These are phyloP conservation scores for Syngnathus typhle DNA, from an alignment of 2,113 vertebrate genomes.

Conservation along the genomic window DNA sequence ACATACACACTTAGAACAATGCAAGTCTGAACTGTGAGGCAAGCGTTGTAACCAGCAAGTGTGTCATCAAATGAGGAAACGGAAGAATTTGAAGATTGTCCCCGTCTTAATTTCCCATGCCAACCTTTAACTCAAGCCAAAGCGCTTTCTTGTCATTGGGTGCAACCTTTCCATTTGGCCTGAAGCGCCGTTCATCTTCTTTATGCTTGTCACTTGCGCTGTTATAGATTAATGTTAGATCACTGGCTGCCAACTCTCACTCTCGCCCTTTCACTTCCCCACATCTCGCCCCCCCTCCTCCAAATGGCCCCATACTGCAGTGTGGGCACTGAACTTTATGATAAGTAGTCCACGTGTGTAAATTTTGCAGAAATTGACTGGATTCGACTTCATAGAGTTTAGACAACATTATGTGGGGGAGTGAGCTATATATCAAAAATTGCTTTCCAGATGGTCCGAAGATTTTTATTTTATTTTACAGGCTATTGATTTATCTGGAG, in stretches of 20 bases:
- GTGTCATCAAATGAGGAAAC: background rate
- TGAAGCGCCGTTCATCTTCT: slow-evolving; percentile 43
- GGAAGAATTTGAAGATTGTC: slow-evolving; percentile 27
- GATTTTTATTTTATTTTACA: too few relatives aligned
- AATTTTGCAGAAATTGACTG: background rate
- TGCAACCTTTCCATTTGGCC: slow-evolving; percentile 62
- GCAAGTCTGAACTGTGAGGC: background rate
- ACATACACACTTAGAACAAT: background rate
- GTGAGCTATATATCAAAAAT: background rate
- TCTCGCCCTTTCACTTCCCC: background rate
- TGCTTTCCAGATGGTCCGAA: too few relatives aligned
- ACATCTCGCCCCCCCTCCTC: background rate
- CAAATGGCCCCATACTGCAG: slow-evolving; percentile 31
- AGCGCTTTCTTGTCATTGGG: slow-evolving; percentile 37
- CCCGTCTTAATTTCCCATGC: slow-evolving; percentile 30
- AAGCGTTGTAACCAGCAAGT: background rate
- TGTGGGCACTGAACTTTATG: slow-evolving; percentile 33
- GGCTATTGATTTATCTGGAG: too few relatives aligned
- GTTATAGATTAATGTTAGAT: slow-evolving; percentile 57
- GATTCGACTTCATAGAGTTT: background rate
- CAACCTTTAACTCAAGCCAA: slow-evolving; percentile 56
- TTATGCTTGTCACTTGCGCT: slow-evolving; percentile 43
- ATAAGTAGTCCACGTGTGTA: background rate
- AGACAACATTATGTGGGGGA: too few relatives aligned
- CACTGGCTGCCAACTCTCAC: slow-evolving; percentile 37